A percentile compares a stretch with the other conserved stretches of the same genome.
phyloP scores from a whole-genome alignment of 2,888 invertebrate genomes.

The Germaria angustata region DNA sequence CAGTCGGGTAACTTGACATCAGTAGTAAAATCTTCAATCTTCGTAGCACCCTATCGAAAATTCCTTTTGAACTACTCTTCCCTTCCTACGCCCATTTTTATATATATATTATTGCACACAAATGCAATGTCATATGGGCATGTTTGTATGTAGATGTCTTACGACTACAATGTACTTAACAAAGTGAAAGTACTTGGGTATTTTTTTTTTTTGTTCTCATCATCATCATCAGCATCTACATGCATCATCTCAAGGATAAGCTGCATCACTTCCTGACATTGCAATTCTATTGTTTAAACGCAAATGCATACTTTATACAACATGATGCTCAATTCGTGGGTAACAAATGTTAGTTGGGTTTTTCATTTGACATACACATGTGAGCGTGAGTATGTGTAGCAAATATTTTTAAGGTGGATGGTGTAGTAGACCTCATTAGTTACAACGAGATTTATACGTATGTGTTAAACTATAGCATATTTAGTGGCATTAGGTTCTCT shows the following conservation, averaged over 20 bases:
- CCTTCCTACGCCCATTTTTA: neutral
- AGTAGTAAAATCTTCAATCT: no score
- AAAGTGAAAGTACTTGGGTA: conserved; percentile 53
- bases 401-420: neutral
- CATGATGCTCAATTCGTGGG: conserved; percentile 4
- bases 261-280: conserved; percentile 62
- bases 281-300: conserved; percentile 60
- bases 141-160: neutral
- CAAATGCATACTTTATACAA: neutral
- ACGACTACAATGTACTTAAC: conserved; percentile 34
- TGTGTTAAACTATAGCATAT: neutral
- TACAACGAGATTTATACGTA: neutral
- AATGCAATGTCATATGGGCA: neutral
- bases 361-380: neutral
- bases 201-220: conserved; percentile 13
- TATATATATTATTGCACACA: neutral
- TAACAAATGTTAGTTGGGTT: neutral
- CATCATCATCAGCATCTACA: conserved; percentile 24
- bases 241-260: conserved; percentile 60
- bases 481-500: neutral
- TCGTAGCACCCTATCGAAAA: no score
- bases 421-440: neutral
- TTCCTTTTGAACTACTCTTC: no score
- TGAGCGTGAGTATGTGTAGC: neutral
- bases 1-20: no score